phyloP scores from a whole-genome alignment of 2,888 invertebrate genomes.

The Dasysyrphus albostriatus region DNA sequence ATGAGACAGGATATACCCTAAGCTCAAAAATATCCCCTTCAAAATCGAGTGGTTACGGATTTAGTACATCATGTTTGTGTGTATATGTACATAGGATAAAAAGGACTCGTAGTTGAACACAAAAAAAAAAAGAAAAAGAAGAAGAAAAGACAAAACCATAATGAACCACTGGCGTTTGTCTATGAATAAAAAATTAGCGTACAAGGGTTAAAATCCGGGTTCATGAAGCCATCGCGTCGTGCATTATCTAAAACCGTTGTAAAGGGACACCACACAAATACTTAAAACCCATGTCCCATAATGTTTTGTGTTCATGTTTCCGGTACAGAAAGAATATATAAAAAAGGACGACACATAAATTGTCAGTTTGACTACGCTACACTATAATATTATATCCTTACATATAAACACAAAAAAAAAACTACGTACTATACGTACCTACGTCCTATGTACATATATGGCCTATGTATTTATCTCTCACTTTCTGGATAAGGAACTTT shows the following conservation, averaged over 20 bases:
- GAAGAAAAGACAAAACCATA: slow-evolving; percentile 57
- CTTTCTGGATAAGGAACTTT: slow-evolving; percentile 69
- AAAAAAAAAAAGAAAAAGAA: slow-evolving; percentile 19
- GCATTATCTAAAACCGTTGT: slow-evolving; percentile 69
- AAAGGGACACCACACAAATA: slow-evolving; percentile 72
- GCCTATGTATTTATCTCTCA: slow-evolving; percentile 47
- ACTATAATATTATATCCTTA: slow-evolving; percentile 44
- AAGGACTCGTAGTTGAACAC: slow-evolving; percentile 21
- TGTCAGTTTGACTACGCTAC: slow-evolving; percentile 66
- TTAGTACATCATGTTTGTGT: not conserved
- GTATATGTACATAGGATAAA: slow-evolving; percentile 9
- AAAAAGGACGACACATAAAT: slow-evolving; percentile 71
- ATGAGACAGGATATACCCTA: slow-evolving; percentile 38
- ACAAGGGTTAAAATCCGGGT: slow-evolving; percentile 75
- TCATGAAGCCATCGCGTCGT: slow-evolving; percentile 57
- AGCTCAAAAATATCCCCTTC: slow-evolving; percentile 7
- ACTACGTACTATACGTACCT: not conserved
- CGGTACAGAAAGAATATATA: slow-evolving; percentile 50
- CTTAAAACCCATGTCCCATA: slow-evolving; percentile 67
- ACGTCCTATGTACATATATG: not conserved
- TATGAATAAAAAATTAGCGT: slow-evolving; percentile 76
- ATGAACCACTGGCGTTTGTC: slow-evolving; percentile 73
- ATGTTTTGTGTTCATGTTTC: slow-evolving; percentile 75
- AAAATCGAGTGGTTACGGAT: not conserved
- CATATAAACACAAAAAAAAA: slow-evolving; percentile 7